Evolutionary conservation across 2,888 invertebrate species (phyloP).

Genomic region (Drosophila cognata): DNA sequence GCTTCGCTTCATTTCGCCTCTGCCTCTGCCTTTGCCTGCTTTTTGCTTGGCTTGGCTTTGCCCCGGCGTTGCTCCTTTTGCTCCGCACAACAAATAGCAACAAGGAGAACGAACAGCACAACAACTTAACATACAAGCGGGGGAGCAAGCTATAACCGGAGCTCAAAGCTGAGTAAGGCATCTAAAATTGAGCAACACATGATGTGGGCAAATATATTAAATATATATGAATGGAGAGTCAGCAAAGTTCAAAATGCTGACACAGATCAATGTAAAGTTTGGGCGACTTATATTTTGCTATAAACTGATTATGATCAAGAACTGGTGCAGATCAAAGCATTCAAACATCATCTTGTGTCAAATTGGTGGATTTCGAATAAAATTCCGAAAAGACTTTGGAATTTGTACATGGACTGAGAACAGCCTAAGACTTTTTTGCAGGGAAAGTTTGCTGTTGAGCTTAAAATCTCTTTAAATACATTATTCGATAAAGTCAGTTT

Average conservation of each 20-base stretch:
- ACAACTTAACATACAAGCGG: conserved; percentile 19
- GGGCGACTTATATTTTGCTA: neutral
- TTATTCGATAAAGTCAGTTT: neutral
- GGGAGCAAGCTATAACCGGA: conserved; percentile 21
- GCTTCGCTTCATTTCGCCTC: conserved; percentile 10
- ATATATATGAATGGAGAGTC: neutral
- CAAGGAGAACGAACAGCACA: conserved; percentile 36
- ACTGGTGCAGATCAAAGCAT: neutral
- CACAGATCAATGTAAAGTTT: neutral
- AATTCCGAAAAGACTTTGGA: neutral
- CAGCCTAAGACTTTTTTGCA: neutral
- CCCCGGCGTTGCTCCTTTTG: conserved; percentile 52
- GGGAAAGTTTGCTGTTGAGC: neutral
- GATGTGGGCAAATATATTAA: conserved; percentile 8
- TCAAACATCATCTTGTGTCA: neutral
- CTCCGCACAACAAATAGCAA: conserved; percentile 32
- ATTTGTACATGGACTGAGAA: neutral
- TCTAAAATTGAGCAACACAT: conserved; percentile 35
- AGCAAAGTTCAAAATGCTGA: neutral
- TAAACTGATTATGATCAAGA: neutral
- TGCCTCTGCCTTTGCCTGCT: neutral
- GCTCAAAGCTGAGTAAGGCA: conserved; percentile 24
- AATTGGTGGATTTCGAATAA: no score
- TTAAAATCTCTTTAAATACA: neutral
- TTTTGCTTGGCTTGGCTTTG: conserved; percentile 2